Evolutionary conservation across 2,113 vertebrate genomes (phyloP).

Genomic region (Microtus richardsoni): DNA sequence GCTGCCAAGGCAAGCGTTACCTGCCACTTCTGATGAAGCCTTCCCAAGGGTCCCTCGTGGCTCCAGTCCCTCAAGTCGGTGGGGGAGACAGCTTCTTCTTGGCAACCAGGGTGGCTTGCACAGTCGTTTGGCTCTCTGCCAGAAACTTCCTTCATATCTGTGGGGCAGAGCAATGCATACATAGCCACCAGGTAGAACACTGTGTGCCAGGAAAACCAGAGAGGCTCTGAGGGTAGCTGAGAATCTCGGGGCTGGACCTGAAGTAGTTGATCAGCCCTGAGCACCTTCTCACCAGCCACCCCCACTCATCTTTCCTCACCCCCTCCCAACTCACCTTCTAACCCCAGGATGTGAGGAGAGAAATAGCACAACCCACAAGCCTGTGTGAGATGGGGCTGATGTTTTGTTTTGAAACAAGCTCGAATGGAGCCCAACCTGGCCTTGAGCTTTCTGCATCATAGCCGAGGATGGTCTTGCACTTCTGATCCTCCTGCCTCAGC

Average conservation of each 20-base stretch:
- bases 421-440: neutral
- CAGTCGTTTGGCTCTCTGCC: slow-evolving; percentile 66
- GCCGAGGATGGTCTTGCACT: neutral
- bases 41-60: slow-evolving; percentile 43
- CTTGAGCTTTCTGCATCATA: neutral
- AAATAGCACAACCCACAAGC: accelerated
- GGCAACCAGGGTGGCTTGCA: slow-evolving; percentile 64
- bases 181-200: accelerated
- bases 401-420: neutral
- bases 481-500: neutral
- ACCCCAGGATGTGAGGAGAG: neutral
- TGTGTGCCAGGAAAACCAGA: accelerated
- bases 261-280: neutral
- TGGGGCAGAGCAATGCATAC: neutral
- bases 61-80: neutral
- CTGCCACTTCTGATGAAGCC: slow-evolving; percentile 71
- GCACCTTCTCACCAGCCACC: accelerated
- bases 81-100: slow-evolving; percentile 36
- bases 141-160: slow-evolving; percentile 80
- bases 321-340: neutral
- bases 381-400: accelerated
- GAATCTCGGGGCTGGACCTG: too few relatives aligned
- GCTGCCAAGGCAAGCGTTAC: slow-evolving; percentile 63
- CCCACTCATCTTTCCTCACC: neutral
- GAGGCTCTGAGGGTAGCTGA: accelerated